A percentile compares a stretch with the other conserved stretches of the same genome.
phyloP scores from a whole-genome alignment of 1,140 invertebrate species.

The Oncopodura yosiiana region DNA sequence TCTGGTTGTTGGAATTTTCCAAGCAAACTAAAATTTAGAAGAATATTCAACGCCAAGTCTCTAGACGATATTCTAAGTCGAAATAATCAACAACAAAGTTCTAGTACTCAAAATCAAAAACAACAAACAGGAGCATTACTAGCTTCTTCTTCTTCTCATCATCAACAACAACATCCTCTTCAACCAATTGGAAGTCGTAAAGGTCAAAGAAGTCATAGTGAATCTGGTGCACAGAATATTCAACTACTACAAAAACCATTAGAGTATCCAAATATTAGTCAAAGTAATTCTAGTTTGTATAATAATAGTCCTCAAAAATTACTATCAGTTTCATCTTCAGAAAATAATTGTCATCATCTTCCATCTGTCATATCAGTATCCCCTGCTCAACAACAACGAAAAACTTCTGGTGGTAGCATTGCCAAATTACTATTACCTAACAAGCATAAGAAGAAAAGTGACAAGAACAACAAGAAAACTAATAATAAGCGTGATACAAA shows the following conservation, averaged over 20 bases:
- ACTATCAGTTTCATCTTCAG: conserved; percentile 6
- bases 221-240: too few species aligned
- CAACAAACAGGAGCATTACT: conserved; percentile 2
- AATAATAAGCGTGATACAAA: too few species aligned
- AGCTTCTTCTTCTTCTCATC: neutral
- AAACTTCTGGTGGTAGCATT: neutral
- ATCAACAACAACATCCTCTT: neutral
- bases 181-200: too few species aligned
- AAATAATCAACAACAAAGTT: neutral
- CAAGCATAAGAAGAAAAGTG: neutral
- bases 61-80: conserved; percentile 29
- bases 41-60: conserved; percentile 31
- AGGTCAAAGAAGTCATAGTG: too few species aligned
- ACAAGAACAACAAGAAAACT: neutral
- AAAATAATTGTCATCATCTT: conserved; percentile 10
- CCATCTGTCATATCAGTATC: too few species aligned
- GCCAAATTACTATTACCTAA: neutral
- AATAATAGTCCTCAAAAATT: too few species aligned
- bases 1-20: conserved; percentile 33
- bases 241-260: too few species aligned
- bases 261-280: too few species aligned
- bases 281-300: too few species aligned
- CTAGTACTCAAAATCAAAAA: neutral
- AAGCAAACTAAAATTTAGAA: conserved; percentile 18
- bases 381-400: too few species aligned